Percentiles rank a stretch among this genome's conserved stretches.
These are phyloP conservation scores for Thecophora atra DNA, from an alignment of 2,888 invertebrate species.

Conservation along the genomic window DNA sequence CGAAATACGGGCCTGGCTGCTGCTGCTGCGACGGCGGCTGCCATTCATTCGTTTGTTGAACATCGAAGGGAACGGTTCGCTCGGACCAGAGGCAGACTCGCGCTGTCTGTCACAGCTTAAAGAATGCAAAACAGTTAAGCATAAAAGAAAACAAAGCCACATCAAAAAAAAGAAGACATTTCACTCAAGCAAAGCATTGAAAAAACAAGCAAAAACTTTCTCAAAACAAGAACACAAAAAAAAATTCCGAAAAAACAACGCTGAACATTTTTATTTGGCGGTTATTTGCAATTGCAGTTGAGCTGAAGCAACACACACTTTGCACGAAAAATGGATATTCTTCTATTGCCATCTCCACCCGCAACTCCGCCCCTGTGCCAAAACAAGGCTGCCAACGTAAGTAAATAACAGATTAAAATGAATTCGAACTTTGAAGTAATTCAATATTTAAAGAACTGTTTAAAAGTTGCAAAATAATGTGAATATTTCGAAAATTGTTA, in stretches of 20 bases:
- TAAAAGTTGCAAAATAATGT: too few species aligned
- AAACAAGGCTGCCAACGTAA: conserved; percentile 62
- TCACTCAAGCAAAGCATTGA: conserved; percentile 27
- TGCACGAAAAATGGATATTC: conserved; percentile 60
- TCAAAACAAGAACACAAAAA: background rate
- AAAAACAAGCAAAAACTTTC: background rate
- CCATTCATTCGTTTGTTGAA: conserved; percentile 64
- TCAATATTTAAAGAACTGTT: too few species aligned
- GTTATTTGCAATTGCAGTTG: background rate
- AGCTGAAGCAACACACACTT: conserved; percentile 28
- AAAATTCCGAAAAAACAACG: background rate
- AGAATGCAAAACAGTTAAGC: conserved; percentile 39
- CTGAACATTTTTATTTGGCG: background rate
- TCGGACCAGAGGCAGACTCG: conserved; percentile 3
- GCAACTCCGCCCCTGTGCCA: conserved; percentile 76
- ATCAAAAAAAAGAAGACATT: conserved; percentile 19
- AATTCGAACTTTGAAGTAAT: conserved; percentile 6
- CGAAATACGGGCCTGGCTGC: conserved; percentile 34
- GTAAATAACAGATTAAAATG: conserved; percentile 44
- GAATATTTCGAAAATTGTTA: too few species aligned
- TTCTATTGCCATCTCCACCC: conserved; percentile 73
- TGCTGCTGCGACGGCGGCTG: conserved; percentile 51
- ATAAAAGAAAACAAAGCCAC: conserved; percentile 33
- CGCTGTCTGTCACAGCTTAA: background rate
- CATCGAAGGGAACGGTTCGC: conserved; percentile 62